Percentiles rank a stretch among this genome's conserved stretches.
Conservation (phyloP, 2,888 invertebrate species). For the Oscheius sp. region DNA sequence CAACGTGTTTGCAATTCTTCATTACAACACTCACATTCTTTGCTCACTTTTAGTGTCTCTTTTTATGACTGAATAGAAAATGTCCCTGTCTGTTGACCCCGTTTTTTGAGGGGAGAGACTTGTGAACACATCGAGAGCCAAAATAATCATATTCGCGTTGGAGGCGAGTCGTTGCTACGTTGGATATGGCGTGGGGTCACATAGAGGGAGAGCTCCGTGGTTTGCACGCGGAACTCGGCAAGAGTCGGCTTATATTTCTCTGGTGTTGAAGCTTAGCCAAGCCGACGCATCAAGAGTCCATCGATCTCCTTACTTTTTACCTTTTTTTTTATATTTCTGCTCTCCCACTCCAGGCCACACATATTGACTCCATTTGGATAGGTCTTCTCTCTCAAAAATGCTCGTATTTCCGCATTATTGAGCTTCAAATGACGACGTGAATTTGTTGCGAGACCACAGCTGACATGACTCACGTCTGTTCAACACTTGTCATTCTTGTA, state of each 20-base stretch:
- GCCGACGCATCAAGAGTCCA: slow-evolving; percentile 30
- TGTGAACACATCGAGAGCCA: background rate
- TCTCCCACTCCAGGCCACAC: background rate
- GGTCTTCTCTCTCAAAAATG: slow-evolving; percentile 2
- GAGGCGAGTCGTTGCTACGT: background rate
- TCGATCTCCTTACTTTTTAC: slow-evolving; percentile 21
- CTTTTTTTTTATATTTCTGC: slow-evolving; percentile 8
- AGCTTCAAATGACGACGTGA: slow-evolving; percentile 32
- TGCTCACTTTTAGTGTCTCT: slow-evolving; percentile 8
- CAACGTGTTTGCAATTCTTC: slow-evolving; percentile 28
- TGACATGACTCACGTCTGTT: slow-evolving; percentile 19
- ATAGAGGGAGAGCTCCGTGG: background rate
- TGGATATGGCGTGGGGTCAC: no score
- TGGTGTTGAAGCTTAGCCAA: slow-evolving; percentile 36
- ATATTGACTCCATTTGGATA: slow-evolving; percentile 21
- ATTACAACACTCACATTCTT: slow-evolving; percentile 20
- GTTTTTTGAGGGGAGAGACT: background rate
- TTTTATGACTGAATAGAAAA: background rate
- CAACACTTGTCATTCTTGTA: background rate
- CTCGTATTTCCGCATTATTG: slow-evolving; percentile 35
- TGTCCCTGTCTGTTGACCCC: background rate
- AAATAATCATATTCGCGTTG: slow-evolving; percentile 6
- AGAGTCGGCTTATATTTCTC: slow-evolving; percentile 34
- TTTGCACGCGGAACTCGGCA: slow-evolving; percentile 29
- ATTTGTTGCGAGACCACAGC: slow-evolving; percentile 33